Evolutionary conservation across 2,113 vertebrate genomes (phyloP).

Genomic region (Neomonachus schauinslandi): DNA sequence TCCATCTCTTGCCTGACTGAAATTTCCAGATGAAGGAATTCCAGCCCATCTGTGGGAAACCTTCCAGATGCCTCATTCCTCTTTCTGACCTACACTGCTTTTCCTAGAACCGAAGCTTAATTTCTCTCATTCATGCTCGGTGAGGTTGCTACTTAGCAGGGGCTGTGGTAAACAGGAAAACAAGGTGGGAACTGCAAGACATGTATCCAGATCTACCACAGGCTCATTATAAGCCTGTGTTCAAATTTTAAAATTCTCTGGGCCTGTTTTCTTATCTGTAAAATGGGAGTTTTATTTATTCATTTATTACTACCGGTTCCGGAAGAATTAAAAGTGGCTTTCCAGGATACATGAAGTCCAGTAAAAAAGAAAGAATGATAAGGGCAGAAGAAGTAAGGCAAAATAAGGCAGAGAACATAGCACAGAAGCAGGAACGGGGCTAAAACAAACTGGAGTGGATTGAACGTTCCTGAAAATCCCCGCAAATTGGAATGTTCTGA

Average conservation of each 20-base stretch:
- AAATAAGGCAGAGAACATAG: not conserved
- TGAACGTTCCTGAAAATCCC: not conserved
- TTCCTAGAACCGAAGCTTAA: accelerated
- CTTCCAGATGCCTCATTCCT: not conserved
- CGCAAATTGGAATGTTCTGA: not conserved
- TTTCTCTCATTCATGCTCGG: not conserved
- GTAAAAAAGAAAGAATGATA: not conserved
- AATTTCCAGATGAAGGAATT: not conserved
- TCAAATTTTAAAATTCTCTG: not conserved
- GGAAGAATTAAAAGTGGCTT: not conserved
- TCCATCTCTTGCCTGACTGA: not conserved
- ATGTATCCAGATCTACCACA: accelerated
- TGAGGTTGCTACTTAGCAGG: not conserved
- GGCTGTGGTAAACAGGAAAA: not conserved
- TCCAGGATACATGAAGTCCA: not conserved
- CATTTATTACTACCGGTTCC: not conserved
- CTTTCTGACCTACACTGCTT: not conserved
- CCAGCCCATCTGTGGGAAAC: not conserved
- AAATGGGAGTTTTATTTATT: not conserved
- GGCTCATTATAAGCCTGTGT: not conserved
- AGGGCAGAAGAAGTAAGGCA: not conserved
- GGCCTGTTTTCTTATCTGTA: conserved; percentile 4
- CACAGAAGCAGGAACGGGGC: accelerated
- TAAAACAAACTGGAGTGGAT: not conserved
- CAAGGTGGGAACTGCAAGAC: not conserved